phyloP scores from a whole-genome alignment of 2,888 invertebrate species.

The Cynaeus angustus region DNA sequence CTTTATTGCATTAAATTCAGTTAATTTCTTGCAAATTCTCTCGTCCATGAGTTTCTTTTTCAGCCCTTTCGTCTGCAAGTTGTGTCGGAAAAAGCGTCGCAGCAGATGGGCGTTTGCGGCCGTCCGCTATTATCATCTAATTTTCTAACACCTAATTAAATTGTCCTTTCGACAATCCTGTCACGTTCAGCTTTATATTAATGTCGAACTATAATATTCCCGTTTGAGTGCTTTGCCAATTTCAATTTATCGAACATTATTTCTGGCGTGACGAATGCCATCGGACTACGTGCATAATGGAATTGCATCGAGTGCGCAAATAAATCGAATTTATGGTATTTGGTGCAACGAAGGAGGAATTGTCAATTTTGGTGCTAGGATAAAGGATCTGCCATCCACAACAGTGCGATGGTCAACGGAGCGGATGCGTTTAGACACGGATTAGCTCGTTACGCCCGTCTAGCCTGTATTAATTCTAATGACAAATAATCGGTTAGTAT shows the following conservation, averaged over 20 bases:
- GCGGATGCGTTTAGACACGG: constrained; percentile 43
- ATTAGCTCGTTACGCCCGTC: constrained; percentile 44
- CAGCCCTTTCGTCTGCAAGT: constrained; percentile 7
- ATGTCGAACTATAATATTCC: constrained; percentile 10
- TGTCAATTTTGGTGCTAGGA: constrained; percentile 1
- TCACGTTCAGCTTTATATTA: constrained; percentile 13
- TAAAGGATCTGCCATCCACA: constrained; percentile 25
- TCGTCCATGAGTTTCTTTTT: background rate
- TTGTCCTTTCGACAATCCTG: constrained; percentile 22
- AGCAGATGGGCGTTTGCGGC: constrained; percentile 12
- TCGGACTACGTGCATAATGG: constrained; percentile 49
- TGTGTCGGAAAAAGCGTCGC: background rate
- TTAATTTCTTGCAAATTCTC: constrained; percentile 14
- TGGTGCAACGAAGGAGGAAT: background rate
- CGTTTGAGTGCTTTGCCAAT: constrained; percentile 17
- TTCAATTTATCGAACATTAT: constrained; percentile 61
- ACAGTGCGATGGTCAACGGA: constrained; percentile 25
- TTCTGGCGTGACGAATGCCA: constrained; percentile 58
- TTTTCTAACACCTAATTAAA: constrained; percentile 23
- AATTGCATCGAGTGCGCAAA: constrained; percentile 38
- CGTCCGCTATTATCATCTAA: constrained; percentile 12
- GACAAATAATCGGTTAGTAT: constrained; percentile 58
- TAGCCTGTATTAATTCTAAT: constrained; percentile 57
- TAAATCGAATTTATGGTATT: constrained; percentile 39
- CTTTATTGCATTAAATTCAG: constrained; percentile 5